Conservation (phyloP, 2,888 invertebrate species). For the Trachelus troglodyta region DNA sequence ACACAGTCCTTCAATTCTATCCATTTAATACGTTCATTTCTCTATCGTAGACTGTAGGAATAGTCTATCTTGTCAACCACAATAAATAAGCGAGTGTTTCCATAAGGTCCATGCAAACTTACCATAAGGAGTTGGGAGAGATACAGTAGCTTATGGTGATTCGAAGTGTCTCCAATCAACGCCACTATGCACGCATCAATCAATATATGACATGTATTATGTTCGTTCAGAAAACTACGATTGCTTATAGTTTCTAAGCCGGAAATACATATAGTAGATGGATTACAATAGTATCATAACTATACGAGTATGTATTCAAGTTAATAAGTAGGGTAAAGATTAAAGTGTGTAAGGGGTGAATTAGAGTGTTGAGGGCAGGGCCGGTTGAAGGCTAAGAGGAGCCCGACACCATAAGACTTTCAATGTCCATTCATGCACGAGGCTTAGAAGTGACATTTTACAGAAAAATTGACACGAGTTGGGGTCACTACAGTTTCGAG, state of each 20-base stretch:
- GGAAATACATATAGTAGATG: neutral
- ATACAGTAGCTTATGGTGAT: conserved; percentile 71
- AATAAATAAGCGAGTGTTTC: conserved; percentile 22
- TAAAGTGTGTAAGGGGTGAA: neutral
- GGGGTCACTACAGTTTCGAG: conserved; percentile 34
- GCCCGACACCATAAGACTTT: neutral
- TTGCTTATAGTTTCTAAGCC: neutral
- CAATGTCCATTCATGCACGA: neutral
- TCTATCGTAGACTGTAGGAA: neutral
- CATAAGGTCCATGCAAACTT: conserved; percentile 64
- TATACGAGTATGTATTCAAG: conserved; percentile 11
- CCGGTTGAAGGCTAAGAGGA: neutral
- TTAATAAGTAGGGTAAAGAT: neutral
- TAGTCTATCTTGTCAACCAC: conserved; percentile 37
- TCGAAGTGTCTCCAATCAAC: conserved; percentile 71
- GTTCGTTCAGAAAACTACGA: conserved; percentile 25
- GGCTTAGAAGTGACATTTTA: neutral
- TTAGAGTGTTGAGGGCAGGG: neutral
- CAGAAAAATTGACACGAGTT: neutral
- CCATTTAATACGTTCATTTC: neutral
- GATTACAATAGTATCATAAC: neutral
- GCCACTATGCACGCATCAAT: conserved; percentile 63
- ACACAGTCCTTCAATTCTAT: neutral
- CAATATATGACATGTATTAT: conserved; percentile 33
- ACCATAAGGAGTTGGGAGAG: conserved; percentile 70